A percentile compares a stretch with the other conserved stretches of the same genome.
Evolutionary conservation across 2,113 vertebrate genomes (phyloP).

Genomic region (Poeciliopsis occidentalis): DNA sequence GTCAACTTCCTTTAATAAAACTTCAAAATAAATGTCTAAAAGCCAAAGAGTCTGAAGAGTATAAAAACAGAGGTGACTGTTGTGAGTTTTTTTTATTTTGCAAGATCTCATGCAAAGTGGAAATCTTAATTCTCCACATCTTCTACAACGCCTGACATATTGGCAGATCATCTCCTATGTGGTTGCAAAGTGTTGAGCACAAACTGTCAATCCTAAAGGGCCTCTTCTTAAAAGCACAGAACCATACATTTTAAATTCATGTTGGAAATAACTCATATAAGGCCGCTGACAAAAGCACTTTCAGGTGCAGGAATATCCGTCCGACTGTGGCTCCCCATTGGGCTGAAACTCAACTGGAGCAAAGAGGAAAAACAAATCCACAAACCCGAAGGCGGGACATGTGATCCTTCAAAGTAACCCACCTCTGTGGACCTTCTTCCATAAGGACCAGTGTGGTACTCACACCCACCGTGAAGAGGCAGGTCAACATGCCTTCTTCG

Average conservation of each 20-base stretch:
- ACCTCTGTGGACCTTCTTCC: constrained; percentile 47
- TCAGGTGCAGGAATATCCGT: constrained; percentile 68
- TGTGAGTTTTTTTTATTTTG: neutral
- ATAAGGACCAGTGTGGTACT: constrained; percentile 60
- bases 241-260: constrained; percentile 48
- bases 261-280: constrained; percentile 49
- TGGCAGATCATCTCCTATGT: constrained; percentile 8
- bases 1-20: neutral
- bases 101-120: neutral
- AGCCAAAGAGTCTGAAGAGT: too few species aligned
- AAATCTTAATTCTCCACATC: constrained; percentile 51
- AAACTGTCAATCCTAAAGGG: constrained; percentile 32
- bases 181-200: constrained; percentile 23
- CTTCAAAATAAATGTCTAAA: too few species aligned
- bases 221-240: constrained; percentile 41
- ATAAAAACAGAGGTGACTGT: too few species aligned
- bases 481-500: constrained; percentile 54
- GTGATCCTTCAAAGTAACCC: constrained; percentile 70
- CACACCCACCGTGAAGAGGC: constrained; percentile 63
- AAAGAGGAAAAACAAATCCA: constrained; percentile 72
- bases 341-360: constrained; percentile 58
- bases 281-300: constrained; percentile 61
- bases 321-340: constrained; percentile 61
- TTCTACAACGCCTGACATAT: constrained; percentile 21
- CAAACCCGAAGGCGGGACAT: constrained; percentile 51